phyloP scores from a whole-genome alignment of 2,888 invertebrate genomes.

The Drosophila seclusa region DNA sequence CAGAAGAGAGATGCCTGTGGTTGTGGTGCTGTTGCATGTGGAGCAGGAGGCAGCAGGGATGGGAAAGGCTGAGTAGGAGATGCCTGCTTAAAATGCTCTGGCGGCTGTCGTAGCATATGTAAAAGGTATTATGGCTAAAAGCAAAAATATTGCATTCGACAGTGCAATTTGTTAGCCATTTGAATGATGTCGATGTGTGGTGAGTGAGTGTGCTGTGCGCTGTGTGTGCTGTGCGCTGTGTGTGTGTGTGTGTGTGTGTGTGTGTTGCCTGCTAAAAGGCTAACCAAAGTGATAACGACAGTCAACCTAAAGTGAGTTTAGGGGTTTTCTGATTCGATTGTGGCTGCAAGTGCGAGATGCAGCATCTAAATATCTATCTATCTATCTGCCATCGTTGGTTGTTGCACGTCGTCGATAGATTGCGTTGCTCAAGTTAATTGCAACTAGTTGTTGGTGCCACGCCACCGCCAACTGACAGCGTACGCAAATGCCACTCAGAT shows the following conservation, averaged over 20 bases:
- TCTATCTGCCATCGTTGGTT: background rate
- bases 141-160: constrained; percentile 82
- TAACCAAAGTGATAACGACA: constrained; percentile 47
- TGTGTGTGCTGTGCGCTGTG: background rate
- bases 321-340: constrained; percentile 19
- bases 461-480: constrained; percentile 28
- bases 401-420: constrained; percentile 18
- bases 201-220: background rate
- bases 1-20: background rate
- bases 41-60: background rate
- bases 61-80: background rate
- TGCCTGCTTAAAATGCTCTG: constrained; percentile 46
- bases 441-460: constrained; percentile 11
- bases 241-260: constrained; percentile 2
- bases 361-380: background rate
- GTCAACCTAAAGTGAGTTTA: constrained; percentile 51
- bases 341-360: background rate
- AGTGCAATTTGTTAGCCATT: constrained; percentile 81
- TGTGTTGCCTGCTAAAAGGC: constrained; percentile 25
- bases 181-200: constrained; percentile 68
- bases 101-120: constrained; percentile 75
- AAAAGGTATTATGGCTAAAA: constrained; percentile 81
- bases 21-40: constrained; percentile 12
- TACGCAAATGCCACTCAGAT: constrained; percentile 27
- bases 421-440: constrained; percentile 40